Conservation (phyloP, 2,113 vertebrate genomes). For the Elaphurus davidianus region DNA sequence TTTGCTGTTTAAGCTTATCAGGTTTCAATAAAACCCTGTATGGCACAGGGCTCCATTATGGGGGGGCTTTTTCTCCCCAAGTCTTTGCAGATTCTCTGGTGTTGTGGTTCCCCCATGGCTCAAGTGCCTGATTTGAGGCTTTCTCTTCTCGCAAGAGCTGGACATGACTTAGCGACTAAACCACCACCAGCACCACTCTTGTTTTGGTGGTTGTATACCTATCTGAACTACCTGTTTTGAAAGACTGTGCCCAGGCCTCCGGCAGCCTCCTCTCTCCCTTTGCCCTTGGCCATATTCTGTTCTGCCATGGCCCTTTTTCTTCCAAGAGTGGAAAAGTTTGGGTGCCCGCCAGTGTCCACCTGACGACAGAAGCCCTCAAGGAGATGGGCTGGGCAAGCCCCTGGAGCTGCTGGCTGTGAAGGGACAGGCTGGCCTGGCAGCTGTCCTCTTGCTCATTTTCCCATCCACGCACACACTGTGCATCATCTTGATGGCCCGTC, state of each 20-base stretch:
- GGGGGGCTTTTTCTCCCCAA: neutral
- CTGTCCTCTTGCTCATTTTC: neutral
- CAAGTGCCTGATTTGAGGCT: neutral
- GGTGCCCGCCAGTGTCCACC: neutral
- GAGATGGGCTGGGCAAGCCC: neutral
- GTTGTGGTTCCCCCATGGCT: neutral
- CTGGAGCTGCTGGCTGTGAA: neutral
- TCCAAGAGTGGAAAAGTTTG: neutral
- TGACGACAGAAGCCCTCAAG: neutral
- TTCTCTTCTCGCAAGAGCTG: neutral
- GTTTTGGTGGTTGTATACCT: neutral
- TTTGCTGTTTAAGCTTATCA: neutral
- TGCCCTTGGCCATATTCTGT: neutral
- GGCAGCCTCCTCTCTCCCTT: neutral
- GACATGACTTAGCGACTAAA: neutral
- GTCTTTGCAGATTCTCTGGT: neutral
- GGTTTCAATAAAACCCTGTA: neutral
- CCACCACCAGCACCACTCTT: neutral
- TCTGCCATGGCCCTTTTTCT: neutral
- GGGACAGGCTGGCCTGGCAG: neutral
- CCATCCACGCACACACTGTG: neutral
- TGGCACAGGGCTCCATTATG: neutral
- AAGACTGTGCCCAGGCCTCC: neutral
- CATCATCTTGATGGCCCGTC: fast-evolving
- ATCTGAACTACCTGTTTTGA: neutral